Conservation (phyloP, 2,113 vertebrate genomes). For the Hipposideros armiger region DNA sequence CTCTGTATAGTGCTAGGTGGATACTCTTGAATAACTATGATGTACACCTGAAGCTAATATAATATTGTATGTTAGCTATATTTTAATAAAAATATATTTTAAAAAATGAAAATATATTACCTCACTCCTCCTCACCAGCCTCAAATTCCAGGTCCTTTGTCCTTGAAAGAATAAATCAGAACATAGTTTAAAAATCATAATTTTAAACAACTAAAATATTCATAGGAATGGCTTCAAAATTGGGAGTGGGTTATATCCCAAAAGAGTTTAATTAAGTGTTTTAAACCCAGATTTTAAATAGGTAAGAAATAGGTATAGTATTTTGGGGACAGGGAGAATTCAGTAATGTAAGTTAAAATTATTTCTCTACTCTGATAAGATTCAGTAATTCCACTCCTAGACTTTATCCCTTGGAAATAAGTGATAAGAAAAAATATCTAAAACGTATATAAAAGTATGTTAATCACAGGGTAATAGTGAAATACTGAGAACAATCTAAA, state of each 20-base stretch:
- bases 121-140: accelerated
- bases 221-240: neutral
- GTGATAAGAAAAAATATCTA: neutral
- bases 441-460: neutral
- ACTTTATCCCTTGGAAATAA: constrained; percentile 40
- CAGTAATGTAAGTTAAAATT: constrained; percentile 48
- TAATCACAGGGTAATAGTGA: neutral
- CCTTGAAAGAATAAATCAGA: neutral
- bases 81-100: too few relatives aligned
- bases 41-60: too few relatives aligned
- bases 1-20: too few relatives aligned
- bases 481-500: neutral
- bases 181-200: neutral
- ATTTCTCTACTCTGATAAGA: constrained; percentile 31
- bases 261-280: constrained; percentile 33
- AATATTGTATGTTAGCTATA: too few relatives aligned
- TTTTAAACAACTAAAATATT: constrained; percentile 30
- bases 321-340: neutral
- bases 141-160: neutral
- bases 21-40: too few relatives aligned
- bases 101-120: neutral
- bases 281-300: constrained; percentile 19
- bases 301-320: neutral
- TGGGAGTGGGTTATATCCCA: neutral
- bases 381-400: neutral